Percentiles rank a stretch among this genome's conserved stretches.
Evolutionary conservation across 2,797 vertebrate genomes (phyloP).

Genomic region (Sus cebifrons): DNA sequence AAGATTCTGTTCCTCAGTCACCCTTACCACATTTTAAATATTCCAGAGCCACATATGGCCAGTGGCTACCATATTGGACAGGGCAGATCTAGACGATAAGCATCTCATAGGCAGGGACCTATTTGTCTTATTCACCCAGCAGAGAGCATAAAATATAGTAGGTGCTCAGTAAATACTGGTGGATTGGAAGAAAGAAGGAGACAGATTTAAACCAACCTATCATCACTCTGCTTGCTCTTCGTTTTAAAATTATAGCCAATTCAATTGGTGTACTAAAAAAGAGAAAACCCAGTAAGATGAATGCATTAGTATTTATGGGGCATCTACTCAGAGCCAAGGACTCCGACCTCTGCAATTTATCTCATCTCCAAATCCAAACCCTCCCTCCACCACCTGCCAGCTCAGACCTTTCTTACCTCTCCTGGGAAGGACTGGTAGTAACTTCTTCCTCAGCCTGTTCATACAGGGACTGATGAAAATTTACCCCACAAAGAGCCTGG

Average conservation of each 20-base stretch:
- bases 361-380: not conserved
- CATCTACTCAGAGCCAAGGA: not conserved
- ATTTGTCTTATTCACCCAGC: not conserved
- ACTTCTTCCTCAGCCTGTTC: not conserved
- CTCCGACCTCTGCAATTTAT: not conserved
- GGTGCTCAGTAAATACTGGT: not conserved
- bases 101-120: not conserved
- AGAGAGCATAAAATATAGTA: not conserved
- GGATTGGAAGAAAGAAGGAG: not conserved
- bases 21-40: too few relatives aligned
- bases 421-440: too few relatives aligned
- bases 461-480: not conserved
- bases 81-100: not conserved
- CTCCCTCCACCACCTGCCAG: not conserved
- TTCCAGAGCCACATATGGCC: not conserved
- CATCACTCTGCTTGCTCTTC: not conserved
- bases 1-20: too few relatives aligned
- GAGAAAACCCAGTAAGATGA: not conserved
- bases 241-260: not conserved
- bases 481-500: not conserved
- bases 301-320: not conserved
- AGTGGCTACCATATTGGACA: not conserved
- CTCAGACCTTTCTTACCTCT: not conserved
- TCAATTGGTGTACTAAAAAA: not conserved
- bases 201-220: constrained; percentile 11